phyloP scores from a whole-genome alignment of 2,113 vertebrate species.

The Noturus placidus region DNA sequence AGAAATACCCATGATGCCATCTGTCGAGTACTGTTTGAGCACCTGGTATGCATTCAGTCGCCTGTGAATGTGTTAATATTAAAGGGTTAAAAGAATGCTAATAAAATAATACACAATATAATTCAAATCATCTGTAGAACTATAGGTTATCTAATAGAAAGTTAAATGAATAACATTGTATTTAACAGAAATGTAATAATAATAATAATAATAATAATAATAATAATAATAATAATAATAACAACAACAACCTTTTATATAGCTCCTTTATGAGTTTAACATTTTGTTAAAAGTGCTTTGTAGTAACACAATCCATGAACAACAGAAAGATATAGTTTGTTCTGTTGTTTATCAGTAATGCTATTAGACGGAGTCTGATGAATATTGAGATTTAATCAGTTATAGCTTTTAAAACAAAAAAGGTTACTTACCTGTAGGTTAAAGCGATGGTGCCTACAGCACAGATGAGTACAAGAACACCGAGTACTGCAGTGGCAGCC shows the following conservation, averaged over 20 bases:
- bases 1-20: conserved; percentile 56
- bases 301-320: neutral
- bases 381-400: neutral
- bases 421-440: conserved; percentile 78
- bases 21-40: conserved; percentile 52
- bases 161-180: neutral
- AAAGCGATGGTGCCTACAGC: conserved; percentile 74
- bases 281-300: neutral
- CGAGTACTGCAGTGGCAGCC: conserved; percentile 71
- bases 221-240: neutral
- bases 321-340: neutral
- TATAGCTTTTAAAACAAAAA: neutral
- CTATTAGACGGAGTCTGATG: neutral
- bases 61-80: conserved; percentile 58
- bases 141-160: neutral
- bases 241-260: neutral
- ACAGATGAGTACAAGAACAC: conserved; percentile 71
- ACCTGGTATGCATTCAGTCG: conserved; percentile 72
- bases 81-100: neutral
- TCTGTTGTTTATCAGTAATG: neutral
- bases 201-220: neutral
- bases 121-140: neutral
- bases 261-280: neutral
- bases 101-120: neutral
- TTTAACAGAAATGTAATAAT: neutral